phyloP scores from a whole-genome alignment of 35 echinoderm and acorn worm species.

The Chiridota heheva region DNA sequence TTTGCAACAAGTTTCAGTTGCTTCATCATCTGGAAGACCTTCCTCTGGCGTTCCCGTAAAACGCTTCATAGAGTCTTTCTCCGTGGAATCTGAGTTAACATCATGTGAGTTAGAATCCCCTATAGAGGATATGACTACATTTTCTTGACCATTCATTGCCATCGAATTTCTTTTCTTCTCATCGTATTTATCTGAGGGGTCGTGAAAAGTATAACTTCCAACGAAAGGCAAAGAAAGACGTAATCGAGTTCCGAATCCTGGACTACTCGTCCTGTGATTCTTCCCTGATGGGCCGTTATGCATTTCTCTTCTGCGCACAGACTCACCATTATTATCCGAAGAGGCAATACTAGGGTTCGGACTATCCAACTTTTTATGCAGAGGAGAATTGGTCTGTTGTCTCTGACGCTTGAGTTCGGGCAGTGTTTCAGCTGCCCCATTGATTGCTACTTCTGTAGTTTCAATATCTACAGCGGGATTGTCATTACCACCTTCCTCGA shows the following conservation, averaged over 20 bases:
- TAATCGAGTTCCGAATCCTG: constrained; percentile 11
- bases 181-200: background rate
- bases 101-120: background rate
- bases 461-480: background rate
- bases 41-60: constrained; percentile 20
- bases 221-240: constrained; percentile 35
- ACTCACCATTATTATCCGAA: constrained; percentile 13
- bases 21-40: constrained; percentile 5
- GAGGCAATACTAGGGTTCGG: constrained; percentile 27
- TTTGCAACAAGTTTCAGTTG: constrained; percentile 35
- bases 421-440: constrained; percentile 42
- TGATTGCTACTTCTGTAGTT: background rate
- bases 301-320: background rate
- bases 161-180: constrained; percentile 30
- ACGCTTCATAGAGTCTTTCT: constrained; percentile 17
- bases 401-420: constrained; percentile 61
- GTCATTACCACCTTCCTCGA: background rate
- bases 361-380: constrained; percentile 19
- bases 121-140: background rate
- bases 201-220: constrained; percentile 30
- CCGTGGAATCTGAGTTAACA: background rate
- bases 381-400: constrained; percentile 39
- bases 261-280: background rate
- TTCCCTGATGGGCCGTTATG: constrained; percentile 5
- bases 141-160: background rate